A percentile compares a stretch with the other conserved stretches of the same genome.
phyloP scores from a whole-genome alignment of 2,113 vertebrate species.

The Blennius ocellaris region DNA sequence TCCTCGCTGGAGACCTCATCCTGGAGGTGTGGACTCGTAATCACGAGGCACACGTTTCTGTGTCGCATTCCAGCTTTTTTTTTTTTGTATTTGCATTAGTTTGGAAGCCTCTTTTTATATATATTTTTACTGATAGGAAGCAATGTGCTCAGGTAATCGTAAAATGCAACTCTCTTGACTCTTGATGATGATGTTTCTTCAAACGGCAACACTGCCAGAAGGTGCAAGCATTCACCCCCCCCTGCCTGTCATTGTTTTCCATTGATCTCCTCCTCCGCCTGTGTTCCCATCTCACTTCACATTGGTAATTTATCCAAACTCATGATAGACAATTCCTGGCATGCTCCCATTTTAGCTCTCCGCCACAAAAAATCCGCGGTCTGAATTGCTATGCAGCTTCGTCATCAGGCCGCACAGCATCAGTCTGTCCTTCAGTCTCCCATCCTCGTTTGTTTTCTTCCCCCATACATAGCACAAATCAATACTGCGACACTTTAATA shows the following conservation, averaged over 20 bases:
- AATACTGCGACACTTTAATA: conserved; percentile 63
- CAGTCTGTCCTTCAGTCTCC: conserved; percentile 49
- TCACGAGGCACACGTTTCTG: no score
- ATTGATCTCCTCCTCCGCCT: conserved; percentile 60
- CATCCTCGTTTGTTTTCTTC: conserved; percentile 41
- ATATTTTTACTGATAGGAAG: no score
- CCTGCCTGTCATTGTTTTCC: conserved; percentile 50
- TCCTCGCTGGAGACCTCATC: conserved; percentile 91
- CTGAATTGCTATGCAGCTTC: conserved; percentile 42
- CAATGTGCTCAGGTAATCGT: no score
- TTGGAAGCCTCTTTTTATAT: no score
- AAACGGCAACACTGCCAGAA: conserved; percentile 32
- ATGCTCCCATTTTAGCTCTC: conserved; percentile 46
- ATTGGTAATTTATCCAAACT: conserved; percentile 60
- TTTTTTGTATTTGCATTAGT: no score
- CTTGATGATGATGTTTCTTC: no score
- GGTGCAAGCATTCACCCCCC: conserved; percentile 14
- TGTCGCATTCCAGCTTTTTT: no score
- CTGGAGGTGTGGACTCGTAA: conserved; percentile 94
- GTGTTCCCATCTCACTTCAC: conserved; percentile 18
- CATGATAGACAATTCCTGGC: conserved; percentile 63
- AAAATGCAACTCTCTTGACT: no score
- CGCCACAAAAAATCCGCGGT: conserved; percentile 35
- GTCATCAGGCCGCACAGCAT: conserved; percentile 49
- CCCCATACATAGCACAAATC: conserved; percentile 50